Evolutionary conservation across 2,113 vertebrate species (phyloP), one percentile per base, ranked within the genome.

Genomic region (Hypanus sabinus): DNA sequence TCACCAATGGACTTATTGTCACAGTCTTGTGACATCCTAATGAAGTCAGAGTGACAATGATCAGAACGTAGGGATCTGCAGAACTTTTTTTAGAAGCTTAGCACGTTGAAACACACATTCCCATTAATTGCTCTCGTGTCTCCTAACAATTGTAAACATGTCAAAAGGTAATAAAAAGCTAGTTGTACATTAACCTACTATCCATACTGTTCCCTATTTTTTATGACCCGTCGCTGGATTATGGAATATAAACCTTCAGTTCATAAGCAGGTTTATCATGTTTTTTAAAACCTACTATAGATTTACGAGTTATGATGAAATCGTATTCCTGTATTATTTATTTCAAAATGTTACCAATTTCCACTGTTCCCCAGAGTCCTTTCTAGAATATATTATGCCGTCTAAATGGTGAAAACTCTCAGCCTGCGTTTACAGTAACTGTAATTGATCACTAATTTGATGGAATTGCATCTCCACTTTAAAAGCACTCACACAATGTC

Each of bases 171-270:
- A 90, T 90, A 65, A 90, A 90, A 68, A 1, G 85, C 60, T 65
- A 27, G 14, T 90, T 60, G 65, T 16, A 62, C 30, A 88, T 88
- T 88, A 65, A 88, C 60, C 81, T 5, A 90, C 57, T 90, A 12
- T 33, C 60, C 85, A 65, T n/a, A 65, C 30, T n/a, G 30, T 33
- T 65, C 60, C 85, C 33, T 11, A 33, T 30, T 20, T 65, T 90
- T 90, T 90, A 90, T 30, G n/a, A 90, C 16, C 85, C 85, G 20
- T 62, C n/a, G 57, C 27, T 30, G n/a, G n/a, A 68, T 20, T 90
- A 62, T 10, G 62, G 85, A 88, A 65, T 65, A 88, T 88, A 88
- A 88, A 88, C 65, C 30, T 90, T 90, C 60, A 88, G 55, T 62
- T 62, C n/a, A 88, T 88, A 62, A 60, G 60, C 83, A 87, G 83